Evolutionary conservation across 1,140 invertebrate genomes (phyloP).

Genomic region (Patella vulgata): DNA sequence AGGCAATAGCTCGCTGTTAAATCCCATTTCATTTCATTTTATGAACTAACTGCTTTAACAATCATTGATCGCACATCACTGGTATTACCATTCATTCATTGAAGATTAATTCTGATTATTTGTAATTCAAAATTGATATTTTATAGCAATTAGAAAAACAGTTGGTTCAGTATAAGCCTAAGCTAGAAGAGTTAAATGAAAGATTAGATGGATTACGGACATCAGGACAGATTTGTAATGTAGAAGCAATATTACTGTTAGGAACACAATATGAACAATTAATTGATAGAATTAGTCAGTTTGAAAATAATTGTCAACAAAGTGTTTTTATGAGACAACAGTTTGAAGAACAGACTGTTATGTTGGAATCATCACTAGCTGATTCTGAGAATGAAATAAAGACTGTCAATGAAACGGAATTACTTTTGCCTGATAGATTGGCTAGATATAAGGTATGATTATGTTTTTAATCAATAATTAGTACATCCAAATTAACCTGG

Average conservation of each 20-base stretch:
- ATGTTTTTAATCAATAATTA: not conserved
- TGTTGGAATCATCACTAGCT: constrained; percentile 86
- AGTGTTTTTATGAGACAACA: constrained; percentile 84
- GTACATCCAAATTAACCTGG: too few relatives aligned
- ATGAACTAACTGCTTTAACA: too few relatives aligned
- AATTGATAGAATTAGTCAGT: constrained; percentile 72
- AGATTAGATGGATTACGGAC: constrained; percentile 40
- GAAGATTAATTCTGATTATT: too few relatives aligned
- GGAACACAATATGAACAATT: constrained; percentile 82
- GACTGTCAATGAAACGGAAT: constrained; percentile 83
- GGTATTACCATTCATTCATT: too few relatives aligned
- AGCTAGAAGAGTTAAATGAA: constrained; percentile 46
- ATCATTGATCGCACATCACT: too few relatives aligned
- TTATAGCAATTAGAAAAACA: constrained; percentile 45
- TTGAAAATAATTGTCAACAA: constrained; percentile 70
- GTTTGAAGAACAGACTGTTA: constrained; percentile 84
- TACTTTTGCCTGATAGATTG: constrained; percentile 86
- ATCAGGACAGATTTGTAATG: constrained; percentile 55
- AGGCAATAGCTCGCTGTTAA: too few relatives aligned
- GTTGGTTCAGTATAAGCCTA: constrained; percentile 41
- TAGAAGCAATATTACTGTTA: constrained; percentile 73
- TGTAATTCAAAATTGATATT: too few relatives aligned
- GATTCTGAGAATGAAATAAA: constrained; percentile 87
- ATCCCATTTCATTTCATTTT: too few relatives aligned
- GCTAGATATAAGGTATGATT: constrained; percentile 74